Conservation (phyloP, 1,140 invertebrate species). For the Platyscapa corneri region DNA sequence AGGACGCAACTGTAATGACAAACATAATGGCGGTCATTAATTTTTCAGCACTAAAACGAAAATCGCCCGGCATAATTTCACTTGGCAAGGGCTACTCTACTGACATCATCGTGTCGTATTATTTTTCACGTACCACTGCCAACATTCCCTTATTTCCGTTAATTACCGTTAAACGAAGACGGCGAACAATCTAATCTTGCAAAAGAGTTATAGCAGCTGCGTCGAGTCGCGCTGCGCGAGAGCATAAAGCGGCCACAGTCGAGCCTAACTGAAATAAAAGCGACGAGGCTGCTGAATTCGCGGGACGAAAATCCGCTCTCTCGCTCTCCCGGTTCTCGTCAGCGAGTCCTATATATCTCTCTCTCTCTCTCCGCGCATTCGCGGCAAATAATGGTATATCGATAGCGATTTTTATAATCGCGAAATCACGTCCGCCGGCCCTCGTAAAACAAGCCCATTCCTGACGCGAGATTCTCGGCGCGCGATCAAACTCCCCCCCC, state of each 20-base stretch:
- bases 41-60: constrained; percentile 18
- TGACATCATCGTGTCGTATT: background rate
- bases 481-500: background rate
- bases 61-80: constrained; percentile 8
- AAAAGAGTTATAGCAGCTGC: background rate
- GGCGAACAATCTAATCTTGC: background rate
- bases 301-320: background rate
- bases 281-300: background rate
- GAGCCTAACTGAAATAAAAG: constrained; percentile 9
- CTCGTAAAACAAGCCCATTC: constrained; percentile 9
- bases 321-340: no score
- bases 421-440: background rate
- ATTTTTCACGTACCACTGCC: background rate
- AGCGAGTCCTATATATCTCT: no score
- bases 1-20: background rate
- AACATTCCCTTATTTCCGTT: constrained; percentile 14
- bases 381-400: background rate
- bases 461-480: background rate
- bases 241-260: background rate
- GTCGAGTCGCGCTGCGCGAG: no score
- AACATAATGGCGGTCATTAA: constrained; percentile 8
- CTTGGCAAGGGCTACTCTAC: background rate
- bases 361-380: no score
- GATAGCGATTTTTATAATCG: background rate
- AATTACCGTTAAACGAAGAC: constrained; percentile 4